Percentiles rank a stretch among this genome's conserved stretches.
These are phyloP conservation scores for Epistrophe eligans DNA, from an alignment of 2,888 invertebrate species.

Conservation along the genomic window DNA sequence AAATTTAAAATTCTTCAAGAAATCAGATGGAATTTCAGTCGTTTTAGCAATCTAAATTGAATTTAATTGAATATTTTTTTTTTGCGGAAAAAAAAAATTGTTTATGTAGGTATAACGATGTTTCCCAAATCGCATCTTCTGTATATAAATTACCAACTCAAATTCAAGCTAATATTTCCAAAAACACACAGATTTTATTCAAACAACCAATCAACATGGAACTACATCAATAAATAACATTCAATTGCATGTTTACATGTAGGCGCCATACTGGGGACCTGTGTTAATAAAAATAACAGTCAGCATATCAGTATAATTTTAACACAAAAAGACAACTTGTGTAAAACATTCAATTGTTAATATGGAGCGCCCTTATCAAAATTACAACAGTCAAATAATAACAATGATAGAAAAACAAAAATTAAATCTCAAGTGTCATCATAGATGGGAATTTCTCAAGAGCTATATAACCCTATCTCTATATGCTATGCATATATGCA, in stretches of 20 bases:
- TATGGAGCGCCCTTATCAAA: slow-evolving; percentile 50
- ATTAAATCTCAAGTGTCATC: slow-evolving; percentile 60
- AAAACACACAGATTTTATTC: no score
- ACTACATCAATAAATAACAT: neutral
- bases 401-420: slow-evolving; percentile 62
- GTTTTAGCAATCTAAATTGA: no score
- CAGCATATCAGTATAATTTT: neutral
- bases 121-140: no score
- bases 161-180: no score
- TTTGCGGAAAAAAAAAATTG: no score
- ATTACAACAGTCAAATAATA: slow-evolving; percentile 57
- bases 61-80: no score
- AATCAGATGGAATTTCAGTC: no score
- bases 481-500: no score
- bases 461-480: slow-evolving; percentile 54
- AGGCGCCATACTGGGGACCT: slow-evolving; percentile 61
- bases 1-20: no score
- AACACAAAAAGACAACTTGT: slow-evolving; percentile 26
- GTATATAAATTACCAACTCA: no score
- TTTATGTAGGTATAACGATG: no score
- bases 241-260: neutral
- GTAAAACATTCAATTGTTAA: slow-evolving; percentile 52
- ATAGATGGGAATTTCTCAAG: slow-evolving; percentile 40
- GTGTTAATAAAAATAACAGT: neutral
- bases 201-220: no score